phyloP scores from a whole-genome alignment of 2,113 vertebrate genomes.

The Equus przewalskii region DNA sequence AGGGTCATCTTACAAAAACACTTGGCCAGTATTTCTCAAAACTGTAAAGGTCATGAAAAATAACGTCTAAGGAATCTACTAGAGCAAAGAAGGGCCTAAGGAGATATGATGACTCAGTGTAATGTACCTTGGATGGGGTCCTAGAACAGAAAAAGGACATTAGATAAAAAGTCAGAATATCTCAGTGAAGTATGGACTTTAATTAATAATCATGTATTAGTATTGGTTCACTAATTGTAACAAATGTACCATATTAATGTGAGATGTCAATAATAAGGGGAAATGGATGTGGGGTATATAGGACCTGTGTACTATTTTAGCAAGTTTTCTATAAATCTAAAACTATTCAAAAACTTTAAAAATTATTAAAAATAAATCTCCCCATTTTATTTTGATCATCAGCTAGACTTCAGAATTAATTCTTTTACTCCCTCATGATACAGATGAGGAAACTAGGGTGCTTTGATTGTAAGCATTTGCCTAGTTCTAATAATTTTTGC shows the following conservation, averaged over 20 bases:
- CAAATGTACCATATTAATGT: neutral
- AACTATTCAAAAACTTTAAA: neutral
- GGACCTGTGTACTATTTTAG: neutral
- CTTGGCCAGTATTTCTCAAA: neutral
- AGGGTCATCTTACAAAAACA: neutral
- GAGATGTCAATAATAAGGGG: neutral
- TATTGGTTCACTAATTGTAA: neutral
- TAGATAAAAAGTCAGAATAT: neutral
- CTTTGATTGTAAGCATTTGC: neutral
- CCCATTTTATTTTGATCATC: neutral
- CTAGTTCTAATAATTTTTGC: neutral
- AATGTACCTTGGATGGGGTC: neutral
- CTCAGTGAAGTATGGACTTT: neutral
- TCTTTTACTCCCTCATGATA: neutral
- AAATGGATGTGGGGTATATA: rapidly evolving
- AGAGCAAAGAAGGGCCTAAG: neutral
- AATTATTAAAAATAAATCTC: neutral
- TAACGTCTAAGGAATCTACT: neutral
- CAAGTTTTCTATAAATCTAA: neutral
- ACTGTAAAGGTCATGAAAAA: neutral
- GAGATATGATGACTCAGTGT: neutral
- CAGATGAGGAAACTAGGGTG: neutral
- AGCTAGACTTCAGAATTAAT: neutral
- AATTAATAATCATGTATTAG: neutral
- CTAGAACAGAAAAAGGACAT: neutral